Evolutionary conservation across 2,888 invertebrate genomes (phyloP), one percentile per base, ranked within the genome.

Genomic region (Drosophila nr. medialis): DNA sequence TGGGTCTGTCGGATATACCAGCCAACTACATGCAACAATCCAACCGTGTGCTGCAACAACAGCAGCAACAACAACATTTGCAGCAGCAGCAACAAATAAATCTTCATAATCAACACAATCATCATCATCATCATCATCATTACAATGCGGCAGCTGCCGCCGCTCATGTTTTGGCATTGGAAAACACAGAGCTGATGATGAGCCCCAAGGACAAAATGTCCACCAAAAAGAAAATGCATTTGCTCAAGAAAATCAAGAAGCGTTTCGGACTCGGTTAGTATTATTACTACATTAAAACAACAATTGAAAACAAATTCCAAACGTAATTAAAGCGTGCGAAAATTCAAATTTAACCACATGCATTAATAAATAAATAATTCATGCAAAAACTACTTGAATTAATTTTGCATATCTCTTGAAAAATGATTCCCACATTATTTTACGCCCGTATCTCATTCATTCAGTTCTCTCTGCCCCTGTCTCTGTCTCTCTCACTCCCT

Each of bases 261-360:
- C 96, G 96, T 91, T 97, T 97, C 92, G 97, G 97, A 89, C 93
- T 97, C 93, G 97, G 97, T 97, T 93, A 95, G 97, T 94, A 91
- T 55, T 27, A 49, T 18, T 34, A 34, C 15, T 13, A 24, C 18
- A 53, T 34, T 7, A 55, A 55, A 29, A n/a, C 6, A 38, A 38
- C 27, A 38, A 36, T 38, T 29, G 18, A 55, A n/a, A 38, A 13
- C n/a, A 29, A 55, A 38, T 61, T 64, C 21, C 36, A 18, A 27
- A 13, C 15, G 36, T 62, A 73, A 78, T 82, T 71, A 72, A 45
- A 69, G 64, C 83, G 86, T 85, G 85, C 72, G 86, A 87, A 85
- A 71, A 70, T 68, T 51, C 36, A 50, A 59, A n/a, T 42, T 64
- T 53, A 83, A 72, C 62, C 51, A 76, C 24, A 82, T 36, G 32